Evolutionary conservation across 2,888 invertebrate genomes (phyloP), one percentile per base, ranked within the genome.

Genomic region (Oxycera nigricornis): DNA sequence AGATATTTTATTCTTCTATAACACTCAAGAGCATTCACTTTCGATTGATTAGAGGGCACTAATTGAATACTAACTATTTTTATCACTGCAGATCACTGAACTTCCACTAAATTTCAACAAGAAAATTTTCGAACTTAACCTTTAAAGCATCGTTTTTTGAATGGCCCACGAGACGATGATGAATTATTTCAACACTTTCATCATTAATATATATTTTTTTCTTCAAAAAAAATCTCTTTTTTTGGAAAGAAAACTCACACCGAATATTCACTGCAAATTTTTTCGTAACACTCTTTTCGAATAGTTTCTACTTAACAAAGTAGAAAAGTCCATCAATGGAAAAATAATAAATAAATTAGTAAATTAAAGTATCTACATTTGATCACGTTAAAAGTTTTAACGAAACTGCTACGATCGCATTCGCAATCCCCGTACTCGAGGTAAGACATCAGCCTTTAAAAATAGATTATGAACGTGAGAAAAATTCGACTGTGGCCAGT

Each of bases 381-480:
- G 70, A 70, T 30, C 70, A 55, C 70, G 70, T 31, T 70, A 70
- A 70, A 70, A 39, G 70, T 52, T 70, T 30, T 70, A 70, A 31
- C 35, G 55, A 31, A 55, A 70, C 70, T 70, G 70, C 70, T 70
- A 26, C 70, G 30, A 52, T 28, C 70, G 50, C 52, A 50, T 31
- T 52, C 20, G 26, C 30, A 31, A n/a, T n/a, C n/a, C 35, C 35
- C 52, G 52, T 22, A 24, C 31, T 28, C 17, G 70, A 65, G 65
- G 31, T 65, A 65, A 41, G 35, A 65, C 73, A 73, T 73, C 73
- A 73, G 52, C 62, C n/a, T 73, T 55, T 73, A 73, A 41, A 65
- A 65, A 73, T 73, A 73, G 50, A 70, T 52, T 52, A 70, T 70
- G 70, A 70, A 70, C 55, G 70, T 70, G 70, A 31, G 70, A 70